Conservation (phyloP, 2,888 invertebrate species). For the Eremobia ochroleuca region DNA sequence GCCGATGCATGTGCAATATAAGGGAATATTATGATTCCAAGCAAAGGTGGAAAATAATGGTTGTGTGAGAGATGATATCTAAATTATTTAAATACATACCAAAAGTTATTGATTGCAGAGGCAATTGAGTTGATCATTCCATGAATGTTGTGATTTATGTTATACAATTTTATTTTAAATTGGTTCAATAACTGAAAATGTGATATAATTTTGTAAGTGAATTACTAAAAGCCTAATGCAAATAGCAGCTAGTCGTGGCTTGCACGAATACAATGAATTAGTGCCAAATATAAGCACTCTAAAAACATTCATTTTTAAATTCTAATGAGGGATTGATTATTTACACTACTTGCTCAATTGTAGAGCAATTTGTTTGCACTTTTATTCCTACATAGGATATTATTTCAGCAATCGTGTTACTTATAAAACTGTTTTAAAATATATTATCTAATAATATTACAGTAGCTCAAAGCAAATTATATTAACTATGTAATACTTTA, state of each 20-base stretch:
- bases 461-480: conserved; percentile 66
- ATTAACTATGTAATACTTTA: conserved; percentile 50
- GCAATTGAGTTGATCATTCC: conserved; percentile 76
- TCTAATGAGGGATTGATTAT: conserved; percentile 75
- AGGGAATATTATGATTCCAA: conserved; percentile 63
- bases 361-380: conserved; percentile 64
- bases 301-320: conserved; percentile 70
- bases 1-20: conserved; percentile 78
- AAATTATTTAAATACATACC: conserved; percentile 72
- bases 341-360: conserved; percentile 69
- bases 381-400: conserved; percentile 69
- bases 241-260: conserved; percentile 82
- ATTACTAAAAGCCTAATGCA: conserved; percentile 60
- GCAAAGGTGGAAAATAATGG: conserved; percentile 71
- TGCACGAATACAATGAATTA: conserved; percentile 73
- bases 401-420: conserved; percentile 55
- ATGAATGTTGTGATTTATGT: conserved; percentile 78
- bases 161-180: conserved; percentile 67
- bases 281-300: conserved; percentile 87
- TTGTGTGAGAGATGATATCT: conserved; percentile 77
- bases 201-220: conserved; percentile 77
- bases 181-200: conserved; percentile 73
- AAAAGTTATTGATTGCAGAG: conserved; percentile 64
- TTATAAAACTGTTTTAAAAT: conserved; percentile 51
- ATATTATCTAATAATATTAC: conserved; percentile 55